A percentile compares a stretch with the other conserved stretches of the same genome.
phyloP scores from a whole-genome alignment of 2,888 invertebrate genomes.

The Cantharis flavilabris region DNA sequence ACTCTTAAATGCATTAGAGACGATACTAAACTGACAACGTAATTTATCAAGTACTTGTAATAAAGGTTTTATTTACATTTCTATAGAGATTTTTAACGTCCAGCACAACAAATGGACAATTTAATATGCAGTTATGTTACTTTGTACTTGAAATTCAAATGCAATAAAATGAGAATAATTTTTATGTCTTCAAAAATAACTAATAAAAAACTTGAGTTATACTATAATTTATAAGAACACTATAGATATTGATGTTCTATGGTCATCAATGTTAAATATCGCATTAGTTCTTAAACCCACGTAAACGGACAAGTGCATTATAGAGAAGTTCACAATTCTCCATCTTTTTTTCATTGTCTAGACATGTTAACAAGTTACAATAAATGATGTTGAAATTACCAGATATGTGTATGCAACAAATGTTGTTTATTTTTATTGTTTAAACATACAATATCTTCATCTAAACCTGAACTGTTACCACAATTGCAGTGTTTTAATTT shows the following conservation, averaged over 20 bases:
- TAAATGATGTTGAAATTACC: conserved; percentile 14
- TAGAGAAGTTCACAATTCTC: conserved; percentile 19
- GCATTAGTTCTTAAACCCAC: conserved; percentile 7
- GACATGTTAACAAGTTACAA: conserved; percentile 20
- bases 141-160: neutral
- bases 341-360: conserved; percentile 14
- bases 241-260: neutral
- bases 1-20: neutral
- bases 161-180: neutral
- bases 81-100: neutral
- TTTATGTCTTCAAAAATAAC: neutral
- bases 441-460: conserved; percentile 17
- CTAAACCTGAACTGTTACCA: neutral
- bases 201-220: neutral
- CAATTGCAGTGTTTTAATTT: neutral
- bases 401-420: conserved; percentile 22
- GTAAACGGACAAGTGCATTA: conserved; percentile 20
- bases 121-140: neutral
- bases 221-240: neutral
- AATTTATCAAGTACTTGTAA: neutral
- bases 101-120: neutral
- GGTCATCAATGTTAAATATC: neutral
- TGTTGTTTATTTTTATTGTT: conserved; percentile 16
- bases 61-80: neutral
- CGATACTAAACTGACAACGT: neutral